Evolutionary conservation across 2,113 vertebrate genomes (phyloP), one percentile per base, ranked within the genome.

Genomic region (Gulo gulo): DNA sequence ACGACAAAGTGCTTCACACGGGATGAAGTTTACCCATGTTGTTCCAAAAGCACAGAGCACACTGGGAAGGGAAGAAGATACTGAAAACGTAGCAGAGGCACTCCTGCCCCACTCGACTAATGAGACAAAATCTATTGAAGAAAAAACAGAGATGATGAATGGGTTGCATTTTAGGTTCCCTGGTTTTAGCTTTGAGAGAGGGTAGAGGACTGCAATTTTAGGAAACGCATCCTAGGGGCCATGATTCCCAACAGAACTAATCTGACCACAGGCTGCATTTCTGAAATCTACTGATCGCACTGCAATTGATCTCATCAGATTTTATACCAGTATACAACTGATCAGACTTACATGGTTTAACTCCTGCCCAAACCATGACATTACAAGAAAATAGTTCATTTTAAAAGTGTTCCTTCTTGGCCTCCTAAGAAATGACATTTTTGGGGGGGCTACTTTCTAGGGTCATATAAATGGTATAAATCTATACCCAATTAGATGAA

Each of bases 11-110:
- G 94, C 2, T 24, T n/a, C 2, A 96, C 97, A 97, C 24, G 71
- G 95, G 59, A 76, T 92, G 95, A 55, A 34, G 65, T 92, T 96
- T 95, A 88, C 97, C 97, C 98, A 78, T 0, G 59, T 47, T 94
- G 83, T 71, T 97, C 97, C 42, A 92, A 67, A 97, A 98, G 97
- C 78, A 97, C 94, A 94, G 98, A 98, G 98, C 95, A 98, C 97
- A 97, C 47, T 7, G 69, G 94, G 93, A 4, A 8, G 13, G 96
- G 4, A 94, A 90, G 98, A 97, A 97, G 98, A 59, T 88, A 97
- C 92, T 4, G 97, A 97, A 71, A 92, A 95, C 1, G 12, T 0
- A 52, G 97, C 71, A 59, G 78, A 95, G 94, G 87, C 90, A 69
- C n/a, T 91, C 69, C 93, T 92, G 96, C 95, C 97, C 90, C 88